Evolutionary conservation across 2,888 invertebrate species (phyloP), one percentile per base, ranked within the genome.

Genomic region (Brenthis hecate): DNA sequence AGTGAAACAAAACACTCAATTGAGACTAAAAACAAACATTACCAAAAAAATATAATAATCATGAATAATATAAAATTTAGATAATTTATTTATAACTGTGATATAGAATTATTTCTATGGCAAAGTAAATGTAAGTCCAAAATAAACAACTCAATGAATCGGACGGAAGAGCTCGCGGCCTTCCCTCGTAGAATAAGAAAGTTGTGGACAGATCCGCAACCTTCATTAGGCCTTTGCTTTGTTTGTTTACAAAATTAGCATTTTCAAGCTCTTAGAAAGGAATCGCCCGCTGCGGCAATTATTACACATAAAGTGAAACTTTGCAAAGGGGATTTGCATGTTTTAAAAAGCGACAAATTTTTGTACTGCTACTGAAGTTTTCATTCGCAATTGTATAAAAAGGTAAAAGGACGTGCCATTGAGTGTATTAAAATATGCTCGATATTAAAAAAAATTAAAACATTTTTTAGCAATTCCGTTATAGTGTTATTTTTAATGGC

Each of bases 181-280:
- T 80, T 84, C 82, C 83, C 81, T 81, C 76, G 73, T 77, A 82
- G 86, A 86, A 87, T 86, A 91, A 91, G 89, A 91, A 91, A 92
- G 86, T 92, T 87, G 85, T 84, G 85, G 84, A 80, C 80, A 80
- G 81, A 79, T 85, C 85, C 85, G 81, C 83, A 80, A 86, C 86
- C 87, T 89, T 92, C 92, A 91, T 92, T 92, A 92, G 90, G 85
- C 85, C 83, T 83, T 82, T 81, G 83, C 86, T 88, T 91, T 91
- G 90, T 91, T 92, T 92, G 88, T 86, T 85, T 84, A 85, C 85
- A 80, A 88, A 91, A 92, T 92, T 91, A 91, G 87, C 89, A 90
- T 88, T 86, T 83, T 85, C 85, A 85, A 86, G 84, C 85, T 84
- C 82, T 82, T 81, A 85, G 83, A 81, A 81, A 77, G 73, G 77